These are phyloP conservation scores for Micrasema longulum DNA, from an alignment of 1,140 invertebrate genomes.

Conservation along the genomic window DNA sequence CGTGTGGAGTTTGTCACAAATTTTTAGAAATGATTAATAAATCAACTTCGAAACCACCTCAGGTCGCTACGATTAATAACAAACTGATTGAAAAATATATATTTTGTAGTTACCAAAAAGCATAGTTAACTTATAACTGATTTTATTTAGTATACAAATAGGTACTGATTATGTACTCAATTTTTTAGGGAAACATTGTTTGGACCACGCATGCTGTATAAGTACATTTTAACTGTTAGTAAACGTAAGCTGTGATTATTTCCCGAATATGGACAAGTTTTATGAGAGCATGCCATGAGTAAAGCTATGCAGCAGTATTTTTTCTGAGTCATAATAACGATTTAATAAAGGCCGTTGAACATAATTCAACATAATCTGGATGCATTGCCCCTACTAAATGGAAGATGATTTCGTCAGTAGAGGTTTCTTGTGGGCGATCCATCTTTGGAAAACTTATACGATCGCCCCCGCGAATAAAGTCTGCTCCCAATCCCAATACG, in stretches of 20 bases:
- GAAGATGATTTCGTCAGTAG: slow-evolving; percentile 28
- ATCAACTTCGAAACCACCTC: no score
- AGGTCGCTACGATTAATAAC: no score
- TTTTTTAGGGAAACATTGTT: no score
- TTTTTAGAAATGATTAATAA: no score
- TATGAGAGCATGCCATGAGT: neutral
- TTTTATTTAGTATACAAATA: no score
- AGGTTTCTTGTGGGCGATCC: slow-evolving; percentile 16
- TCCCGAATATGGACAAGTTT: neutral
- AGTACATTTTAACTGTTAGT: neutral
- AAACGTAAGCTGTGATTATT: neutral
- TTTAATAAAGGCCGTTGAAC: neutral
- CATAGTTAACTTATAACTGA: no score
- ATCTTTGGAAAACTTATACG: slow-evolving; percentile 1
- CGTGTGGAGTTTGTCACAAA: no score
- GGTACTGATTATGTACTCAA: no score
- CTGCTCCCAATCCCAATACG: no score
- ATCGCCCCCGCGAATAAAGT: slow-evolving; percentile 8
- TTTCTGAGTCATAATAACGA: neutral
- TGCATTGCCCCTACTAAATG: slow-evolving; percentile 15
- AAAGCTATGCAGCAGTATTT: neutral
- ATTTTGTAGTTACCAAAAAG: no score
- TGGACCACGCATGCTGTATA: no score
- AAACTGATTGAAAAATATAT: no score
- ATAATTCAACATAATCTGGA: slow-evolving; percentile 35